A percentile compares a stretch with the other conserved stretches of the same genome.
phyloP scores from a whole-genome alignment of 2,888 invertebrate species.

The Drosophila silvestris region DNA sequence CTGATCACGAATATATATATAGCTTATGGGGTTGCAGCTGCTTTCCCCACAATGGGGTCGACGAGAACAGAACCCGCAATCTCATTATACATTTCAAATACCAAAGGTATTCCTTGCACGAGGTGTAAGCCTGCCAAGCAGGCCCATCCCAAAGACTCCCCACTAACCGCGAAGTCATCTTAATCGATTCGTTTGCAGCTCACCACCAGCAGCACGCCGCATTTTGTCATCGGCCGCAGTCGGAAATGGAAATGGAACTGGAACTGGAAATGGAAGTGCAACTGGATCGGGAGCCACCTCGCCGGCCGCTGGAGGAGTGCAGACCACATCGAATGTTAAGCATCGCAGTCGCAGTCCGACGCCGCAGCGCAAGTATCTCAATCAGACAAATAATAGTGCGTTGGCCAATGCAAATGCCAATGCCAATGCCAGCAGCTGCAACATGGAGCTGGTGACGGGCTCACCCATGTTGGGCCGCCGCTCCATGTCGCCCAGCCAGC shows the following conservation, averaged over 20 bases:
- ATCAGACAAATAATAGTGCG: constrained; percentile 53
- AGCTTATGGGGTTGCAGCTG: background rate
- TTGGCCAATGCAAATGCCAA: background rate
- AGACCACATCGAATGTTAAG: constrained; percentile 55
- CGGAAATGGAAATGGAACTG: background rate
- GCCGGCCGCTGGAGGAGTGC: constrained; percentile 21
- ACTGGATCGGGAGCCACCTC: constrained; percentile 15
- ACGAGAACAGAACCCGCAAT: too few species aligned
- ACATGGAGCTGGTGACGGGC: constrained; percentile 45
- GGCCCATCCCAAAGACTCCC: background rate
- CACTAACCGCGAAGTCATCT: background rate
- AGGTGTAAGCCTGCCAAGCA: background rate
- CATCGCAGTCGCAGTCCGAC: constrained; percentile 86
- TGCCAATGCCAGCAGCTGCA: background rate
- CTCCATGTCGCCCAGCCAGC: constrained; percentile 85
- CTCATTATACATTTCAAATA: background rate
- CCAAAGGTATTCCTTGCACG: background rate
- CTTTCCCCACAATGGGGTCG: too few species aligned
- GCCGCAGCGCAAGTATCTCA: constrained; percentile 86
- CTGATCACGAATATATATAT: too few species aligned
- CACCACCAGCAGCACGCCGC: constrained; percentile 84
- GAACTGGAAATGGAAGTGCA: constrained; percentile 15
- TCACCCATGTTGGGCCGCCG: constrained; percentile 81
- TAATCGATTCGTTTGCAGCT: constrained; percentile 67
- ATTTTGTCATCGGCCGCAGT: constrained; percentile 58